These are phyloP conservation scores for Sycobia sp. DNA, from an alignment of 1,140 invertebrate species.

Conservation along the genomic window DNA sequence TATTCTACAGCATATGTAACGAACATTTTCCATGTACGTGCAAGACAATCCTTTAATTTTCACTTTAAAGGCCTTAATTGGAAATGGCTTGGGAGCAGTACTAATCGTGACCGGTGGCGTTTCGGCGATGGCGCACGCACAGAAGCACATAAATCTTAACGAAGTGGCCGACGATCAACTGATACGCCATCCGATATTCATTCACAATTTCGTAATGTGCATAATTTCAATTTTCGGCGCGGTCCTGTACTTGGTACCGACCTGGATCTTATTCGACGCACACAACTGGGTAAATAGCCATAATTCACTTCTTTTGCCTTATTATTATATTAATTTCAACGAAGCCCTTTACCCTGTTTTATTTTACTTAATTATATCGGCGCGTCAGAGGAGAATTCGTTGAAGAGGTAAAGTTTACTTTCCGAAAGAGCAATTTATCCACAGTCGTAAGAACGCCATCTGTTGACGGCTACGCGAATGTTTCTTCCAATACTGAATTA, in stretches of 20 bases:
- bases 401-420: too few relatives aligned
- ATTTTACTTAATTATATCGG: too few relatives aligned
- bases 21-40: too few relatives aligned
- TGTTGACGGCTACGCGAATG: too few relatives aligned
- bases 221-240: slow-evolving; percentile 52
- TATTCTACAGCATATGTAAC: too few relatives aligned
- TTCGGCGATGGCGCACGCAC: slow-evolving; percentile 51
- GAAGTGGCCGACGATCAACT: slow-evolving; percentile 50
- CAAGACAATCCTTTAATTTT: too few relatives aligned
- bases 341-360: too few relatives aligned
- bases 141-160: slow-evolving; percentile 50
- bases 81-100: slow-evolving; percentile 39
- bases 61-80: slow-evolving; percentile 40
- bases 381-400: too few relatives aligned
- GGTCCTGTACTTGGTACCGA: slow-evolving; percentile 49
- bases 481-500: too few relatives aligned
- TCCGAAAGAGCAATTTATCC: too few relatives aligned
- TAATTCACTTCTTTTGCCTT: slow-evolving; percentile 1
- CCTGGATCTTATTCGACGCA: slow-evolving; percentile 49
- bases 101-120: slow-evolving; percentile 48
- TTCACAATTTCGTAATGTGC: slow-evolving; percentile 54
- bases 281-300: slow-evolving; percentile 44
- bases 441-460: too few relatives aligned
- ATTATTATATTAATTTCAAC: neutral
- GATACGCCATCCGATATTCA: slow-evolving; percentile 51